Percentiles rank a stretch among this genome's conserved stretches.
These are phyloP conservation scores for Eptatretus burgeri DNA, from an alignment of 2,113 vertebrate genomes.

Conservation along the genomic window DNA sequence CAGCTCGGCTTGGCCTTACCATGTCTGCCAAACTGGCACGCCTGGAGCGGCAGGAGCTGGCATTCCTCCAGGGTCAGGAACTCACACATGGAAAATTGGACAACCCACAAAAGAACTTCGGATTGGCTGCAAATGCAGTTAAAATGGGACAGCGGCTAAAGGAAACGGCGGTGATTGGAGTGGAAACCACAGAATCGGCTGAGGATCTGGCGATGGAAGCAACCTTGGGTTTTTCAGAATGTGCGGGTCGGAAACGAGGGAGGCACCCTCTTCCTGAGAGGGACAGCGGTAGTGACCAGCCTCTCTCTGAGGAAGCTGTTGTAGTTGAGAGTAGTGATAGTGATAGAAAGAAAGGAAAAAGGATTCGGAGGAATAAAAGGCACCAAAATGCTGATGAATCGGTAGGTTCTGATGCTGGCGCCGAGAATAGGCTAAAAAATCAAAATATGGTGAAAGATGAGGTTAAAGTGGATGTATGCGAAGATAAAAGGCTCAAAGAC, in stretches of 20 bases:
- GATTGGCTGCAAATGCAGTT: not conserved
- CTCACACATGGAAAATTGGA: not conserved
- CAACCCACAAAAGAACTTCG: rapidly evolving
- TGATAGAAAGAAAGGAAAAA: not conserved
- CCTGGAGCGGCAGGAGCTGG: constrained; percentile 55
- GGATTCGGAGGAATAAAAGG: not conserved
- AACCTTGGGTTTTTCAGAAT: not conserved
- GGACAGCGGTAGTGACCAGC: not conserved
- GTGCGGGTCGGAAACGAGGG: not conserved
- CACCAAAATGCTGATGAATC: too few species aligned
- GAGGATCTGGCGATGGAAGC: not conserved
- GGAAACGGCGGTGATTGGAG: not conserved
- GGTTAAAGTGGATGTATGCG: not conserved
- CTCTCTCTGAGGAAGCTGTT: not conserved
- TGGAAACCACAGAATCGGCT: not conserved
- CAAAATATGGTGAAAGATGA: constrained; percentile 1
- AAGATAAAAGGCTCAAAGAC: not conserved
- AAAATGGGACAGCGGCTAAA: not conserved
- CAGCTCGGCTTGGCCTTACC: constrained; percentile 42
- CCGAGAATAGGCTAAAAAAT: not conserved
- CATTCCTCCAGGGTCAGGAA: constrained; percentile 32
- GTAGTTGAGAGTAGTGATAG: not conserved
- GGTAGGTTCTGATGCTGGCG: not conserved
- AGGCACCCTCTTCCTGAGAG: not conserved
- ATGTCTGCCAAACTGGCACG: constrained; percentile 72